Base-by-base conservation (phyloP, 2,797 vertebrate genomes). In the Peromyscus aztecus region DNA sequence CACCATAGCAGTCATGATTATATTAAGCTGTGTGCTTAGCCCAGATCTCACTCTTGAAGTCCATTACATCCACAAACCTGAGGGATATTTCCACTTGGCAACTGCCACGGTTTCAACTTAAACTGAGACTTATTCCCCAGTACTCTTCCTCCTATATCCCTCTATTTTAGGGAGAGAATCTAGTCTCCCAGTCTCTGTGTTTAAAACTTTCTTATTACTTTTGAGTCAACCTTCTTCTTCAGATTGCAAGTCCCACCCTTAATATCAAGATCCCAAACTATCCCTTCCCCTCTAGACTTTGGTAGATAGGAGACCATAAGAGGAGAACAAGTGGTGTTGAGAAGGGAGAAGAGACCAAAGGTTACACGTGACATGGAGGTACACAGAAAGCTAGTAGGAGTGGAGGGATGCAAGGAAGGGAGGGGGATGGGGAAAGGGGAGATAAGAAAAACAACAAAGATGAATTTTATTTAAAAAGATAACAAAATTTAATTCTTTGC, bases 181-280 rank as follows among this genome's bases (percentile, higher is more conserved):
- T 67, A 78, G 40, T 78, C 90, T 23, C 89, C 37, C 11, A 65
- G 85, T 86, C 34, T 85, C 49, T 77, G 37, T 91, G 59, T 61
- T 63, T 73, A 89, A 92, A 95, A 75, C 16, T 29, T 94, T 87
- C 23, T 31, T 24, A 14, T n/a, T 94, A 63, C 40, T 78, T 91
- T 82, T 65, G 29, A 89, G 80, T 61, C 23, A 55, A 84, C 29
- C 29, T 69, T 61, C n/a, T 92, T 77, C 21, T 89, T 82, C 14
- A 11, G 49, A 11, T 76, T 57, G 46, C 27, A 91, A 77, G 40
- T 94, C 27, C 31, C 43, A 88, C 37, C 59, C 81, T 87, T 83
- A 24, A 31, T 49, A 13, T 63, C 2, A 89, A 92, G 34, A 13
- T n/a, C 85, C 65, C 49, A 85, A 87, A 65, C 40, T 67, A 83